A percentile compares a stretch with the other conserved stretches of the same genome.
These are phyloP conservation scores for Casuarius casuarius DNA, from an alignment of 2,113 vertebrate species.

Conservation along the genomic window DNA sequence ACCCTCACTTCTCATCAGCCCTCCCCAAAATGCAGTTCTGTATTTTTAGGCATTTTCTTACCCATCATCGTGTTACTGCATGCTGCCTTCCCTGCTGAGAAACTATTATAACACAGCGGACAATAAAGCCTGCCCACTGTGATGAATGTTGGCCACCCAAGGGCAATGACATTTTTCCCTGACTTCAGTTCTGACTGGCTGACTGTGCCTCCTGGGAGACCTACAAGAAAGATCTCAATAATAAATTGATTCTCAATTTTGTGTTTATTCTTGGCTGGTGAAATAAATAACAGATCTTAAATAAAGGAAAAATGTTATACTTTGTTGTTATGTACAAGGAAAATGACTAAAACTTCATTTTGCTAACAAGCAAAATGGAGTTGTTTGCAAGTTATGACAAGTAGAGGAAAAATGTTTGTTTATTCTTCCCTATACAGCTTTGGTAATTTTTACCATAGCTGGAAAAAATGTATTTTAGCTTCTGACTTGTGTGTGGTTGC, in stretches of 20 bases:
- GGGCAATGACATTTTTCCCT: conserved; percentile 28
- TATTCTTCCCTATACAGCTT: not conserved
- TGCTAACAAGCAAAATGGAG: not conserved
- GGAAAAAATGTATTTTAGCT: not conserved
- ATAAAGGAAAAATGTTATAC: not conserved
- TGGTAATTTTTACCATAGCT: not conserved
- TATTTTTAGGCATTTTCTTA: conserved; percentile 41
- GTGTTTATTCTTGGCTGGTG: not conserved
- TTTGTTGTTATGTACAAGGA: not conserved
- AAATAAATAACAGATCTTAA: not conserved
- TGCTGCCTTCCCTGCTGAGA: conserved; percentile 45
- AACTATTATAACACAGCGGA: not conserved
- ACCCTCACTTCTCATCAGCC: not conserved
- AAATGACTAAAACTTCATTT: not conserved
- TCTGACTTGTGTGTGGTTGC: not conserved
- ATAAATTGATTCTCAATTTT: not conserved
- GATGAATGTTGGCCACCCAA: conserved; percentile 24
- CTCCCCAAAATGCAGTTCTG: not conserved
- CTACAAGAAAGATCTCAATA: not conserved
- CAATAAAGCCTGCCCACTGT: conserved; percentile 20
- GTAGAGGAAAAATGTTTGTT: not conserved
- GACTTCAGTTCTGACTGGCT: not conserved
- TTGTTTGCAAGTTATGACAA: not conserved
- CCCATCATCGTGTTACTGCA: not conserved
- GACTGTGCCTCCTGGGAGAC: conserved; percentile 1